These are phyloP conservation scores for Boleophthalmus pectinirostris DNA, from an alignment of 2,113 vertebrate genomes.

Conservation along the genomic window DNA sequence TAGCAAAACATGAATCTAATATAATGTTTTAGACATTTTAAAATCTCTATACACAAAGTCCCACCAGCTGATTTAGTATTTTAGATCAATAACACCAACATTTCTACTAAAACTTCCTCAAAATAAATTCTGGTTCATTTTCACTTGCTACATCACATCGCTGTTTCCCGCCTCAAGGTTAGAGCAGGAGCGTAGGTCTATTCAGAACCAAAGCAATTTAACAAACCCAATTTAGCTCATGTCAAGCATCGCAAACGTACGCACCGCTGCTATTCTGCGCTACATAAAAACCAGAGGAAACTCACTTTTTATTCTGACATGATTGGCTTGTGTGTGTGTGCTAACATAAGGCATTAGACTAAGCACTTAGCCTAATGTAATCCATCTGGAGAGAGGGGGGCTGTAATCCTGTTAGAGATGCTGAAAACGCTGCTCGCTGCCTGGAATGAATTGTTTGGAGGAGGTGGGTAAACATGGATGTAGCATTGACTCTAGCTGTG, in stretches of 20 bases:
- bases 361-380: constrained; percentile 68
- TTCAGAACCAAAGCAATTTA: constrained; percentile 41
- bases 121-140: neutral
- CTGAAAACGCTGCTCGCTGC: constrained; percentile 52
- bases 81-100: neutral
- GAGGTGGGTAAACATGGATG: constrained; percentile 42
- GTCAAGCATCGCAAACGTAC: constrained; percentile 41
- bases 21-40: too few relatives aligned
- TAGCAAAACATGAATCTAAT: too few relatives aligned
- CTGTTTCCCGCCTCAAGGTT: constrained; percentile 9
- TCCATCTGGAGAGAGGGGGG: constrained; percentile 55
- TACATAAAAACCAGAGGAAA: constrained; percentile 43
- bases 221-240: constrained; percentile 55
- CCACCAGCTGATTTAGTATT: too few relatives aligned
- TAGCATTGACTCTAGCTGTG: constrained; percentile 32
- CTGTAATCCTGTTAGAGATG: constrained; percentile 67
- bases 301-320: constrained; percentile 51
- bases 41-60: too few relatives aligned
- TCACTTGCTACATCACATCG: neutral
- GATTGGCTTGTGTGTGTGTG: constrained; percentile 35
- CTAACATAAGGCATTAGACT: constrained; percentile 56
- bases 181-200: constrained; percentile 14
- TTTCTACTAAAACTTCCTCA: neutral
- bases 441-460: constrained; percentile 55
- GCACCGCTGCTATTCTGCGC: constrained; percentile 20